A percentile compares a stretch with the other conserved stretches of the same genome.
Evolutionary conservation across 2,797 vertebrate species (phyloP).

Genomic region (Ptychadena robeensis): DNA sequence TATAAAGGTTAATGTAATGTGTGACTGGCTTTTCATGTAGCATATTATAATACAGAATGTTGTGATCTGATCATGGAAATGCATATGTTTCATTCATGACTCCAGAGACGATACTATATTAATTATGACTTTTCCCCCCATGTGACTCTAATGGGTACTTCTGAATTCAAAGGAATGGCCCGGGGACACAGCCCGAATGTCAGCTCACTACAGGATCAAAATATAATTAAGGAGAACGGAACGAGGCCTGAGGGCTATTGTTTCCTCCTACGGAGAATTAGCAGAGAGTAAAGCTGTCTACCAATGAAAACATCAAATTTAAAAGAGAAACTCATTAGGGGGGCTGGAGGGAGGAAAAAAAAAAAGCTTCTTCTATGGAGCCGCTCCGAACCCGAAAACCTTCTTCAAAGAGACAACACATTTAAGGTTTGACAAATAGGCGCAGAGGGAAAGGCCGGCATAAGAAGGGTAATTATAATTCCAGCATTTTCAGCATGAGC

Average conservation of each 20-base stretch:
- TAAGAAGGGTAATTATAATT: conserved; percentile 32
- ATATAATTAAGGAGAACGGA: conserved; percentile 55
- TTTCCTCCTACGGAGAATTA: conserved; percentile 45
- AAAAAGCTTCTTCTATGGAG: conserved; percentile 5
- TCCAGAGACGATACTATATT: conserved; percentile 38
- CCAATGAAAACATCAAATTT: conserved; percentile 30
- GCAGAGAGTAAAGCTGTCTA: conserved; percentile 26
- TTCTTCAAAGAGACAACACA: conserved; percentile 46
- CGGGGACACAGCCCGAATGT: conserved; percentile 42
- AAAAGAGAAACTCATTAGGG: conserved; percentile 50
- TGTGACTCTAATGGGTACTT: conserved; percentile 33
- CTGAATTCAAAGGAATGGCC: conserved; percentile 49
- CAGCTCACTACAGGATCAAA: conserved; percentile 55
- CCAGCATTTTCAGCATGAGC: conserved; percentile 26
- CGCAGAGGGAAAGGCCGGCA: conserved; percentile 5
- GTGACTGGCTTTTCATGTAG: background rate
- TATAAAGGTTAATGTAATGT: background rate
- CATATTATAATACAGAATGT: background rate
- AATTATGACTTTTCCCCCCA: conserved; percentile 41
- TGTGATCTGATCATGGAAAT: conserved; percentile 12
- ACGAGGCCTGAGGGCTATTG: conserved; percentile 35
- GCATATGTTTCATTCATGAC: conserved; percentile 51
- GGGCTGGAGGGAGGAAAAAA: conserved; percentile 6
- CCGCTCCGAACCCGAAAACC: background rate
- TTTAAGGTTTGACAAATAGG: conserved; percentile 39